Evolutionary conservation across 1,140 invertebrate genomes (phyloP).

Genomic region (Solenopsis invicta): DNA sequence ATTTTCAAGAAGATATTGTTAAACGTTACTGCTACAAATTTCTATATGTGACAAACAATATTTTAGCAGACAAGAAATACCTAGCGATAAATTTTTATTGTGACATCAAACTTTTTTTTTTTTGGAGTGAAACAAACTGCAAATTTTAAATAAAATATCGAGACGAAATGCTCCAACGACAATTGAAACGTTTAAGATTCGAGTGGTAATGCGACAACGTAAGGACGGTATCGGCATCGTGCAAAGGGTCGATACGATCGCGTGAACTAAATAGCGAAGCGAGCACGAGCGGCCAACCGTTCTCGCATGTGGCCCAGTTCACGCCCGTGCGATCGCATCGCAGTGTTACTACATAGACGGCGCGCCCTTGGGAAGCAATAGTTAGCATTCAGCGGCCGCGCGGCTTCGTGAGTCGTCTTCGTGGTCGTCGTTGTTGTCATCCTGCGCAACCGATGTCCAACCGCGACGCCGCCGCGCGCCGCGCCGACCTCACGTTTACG

Average conservation of each 20-base stretch:
- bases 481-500: constrained; percentile 74
- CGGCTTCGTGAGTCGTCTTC: constrained; percentile 45
- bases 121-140: background rate
- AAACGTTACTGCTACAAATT: no score
- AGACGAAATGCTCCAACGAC: background rate
- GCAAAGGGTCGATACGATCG: constrained; percentile 58
- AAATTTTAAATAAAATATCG: background rate
- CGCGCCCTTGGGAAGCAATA: constrained; percentile 70
- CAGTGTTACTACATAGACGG: constrained; percentile 51
- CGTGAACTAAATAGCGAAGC: constrained; percentile 38
- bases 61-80: no score
- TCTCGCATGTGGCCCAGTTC: constrained; percentile 73
- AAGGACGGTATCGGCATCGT: constrained; percentile 32
- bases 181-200: constrained; percentile 47
- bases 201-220: constrained; percentile 23
- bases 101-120: no score
- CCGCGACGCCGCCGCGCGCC: constrained; percentile 53
- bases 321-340: constrained; percentile 69
- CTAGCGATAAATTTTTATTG: no score
- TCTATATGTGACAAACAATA: no score
- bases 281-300: constrained; percentile 2
- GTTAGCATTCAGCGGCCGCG: constrained; percentile 71
- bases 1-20: no score
- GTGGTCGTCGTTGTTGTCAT: constrained; percentile 37
- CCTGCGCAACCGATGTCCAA: constrained; percentile 59